Evolutionary conservation across 2,113 vertebrate genomes (phyloP), one percentile per base, ranked within the genome.

Genomic region (Colossoma macropomum): DNA sequence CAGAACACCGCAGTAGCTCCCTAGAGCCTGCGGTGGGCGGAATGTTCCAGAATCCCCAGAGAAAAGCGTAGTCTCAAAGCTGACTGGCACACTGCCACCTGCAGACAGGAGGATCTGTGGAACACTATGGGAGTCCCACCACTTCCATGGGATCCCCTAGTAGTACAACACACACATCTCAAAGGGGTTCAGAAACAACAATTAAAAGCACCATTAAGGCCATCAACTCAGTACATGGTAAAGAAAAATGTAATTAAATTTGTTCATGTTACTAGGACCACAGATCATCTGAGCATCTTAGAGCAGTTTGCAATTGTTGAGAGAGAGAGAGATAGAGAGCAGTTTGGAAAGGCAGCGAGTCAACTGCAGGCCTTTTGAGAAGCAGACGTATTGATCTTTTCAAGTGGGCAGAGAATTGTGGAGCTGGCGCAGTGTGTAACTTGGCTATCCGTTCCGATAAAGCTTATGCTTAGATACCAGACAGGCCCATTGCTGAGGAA

Each of bases 81-180:
- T 65, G 81, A 83, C 75, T 86, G 75, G 84, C 82, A 73, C 59
- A 80, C 82, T 84, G 87, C 87, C 87, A 84, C 82, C 84, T 80
- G 82, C 84, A 84, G 87, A 84, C 75, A 78, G 76, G 70, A 52
- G 25, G 41, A 56, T 68, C 72, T 59, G 73, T 80, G 27, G 65
- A 83, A 45, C 60, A 45, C 63, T 60, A 21, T 48, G 74, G 81
- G 81, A 82, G 81, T 82, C 65, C 73, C 63, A 60, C 23, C 30
- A 78, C 66, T 80, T 41, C 34, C 17, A 17, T 63, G 75, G 50
- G 63, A 75, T 71, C 11, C 65, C 69, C 23, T 72, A 38, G 34
- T 15, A 59, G 71, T 45, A 17, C 16, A 75, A 23, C 27, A 75
- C 9, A 25, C 13, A 68, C 75, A 7, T 27, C 79, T 27, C 23